Evolutionary conservation across 2,888 invertebrate genomes (phyloP), one percentile per base, ranked within the genome.

Genomic region (Ptilodon capucinus): DNA sequence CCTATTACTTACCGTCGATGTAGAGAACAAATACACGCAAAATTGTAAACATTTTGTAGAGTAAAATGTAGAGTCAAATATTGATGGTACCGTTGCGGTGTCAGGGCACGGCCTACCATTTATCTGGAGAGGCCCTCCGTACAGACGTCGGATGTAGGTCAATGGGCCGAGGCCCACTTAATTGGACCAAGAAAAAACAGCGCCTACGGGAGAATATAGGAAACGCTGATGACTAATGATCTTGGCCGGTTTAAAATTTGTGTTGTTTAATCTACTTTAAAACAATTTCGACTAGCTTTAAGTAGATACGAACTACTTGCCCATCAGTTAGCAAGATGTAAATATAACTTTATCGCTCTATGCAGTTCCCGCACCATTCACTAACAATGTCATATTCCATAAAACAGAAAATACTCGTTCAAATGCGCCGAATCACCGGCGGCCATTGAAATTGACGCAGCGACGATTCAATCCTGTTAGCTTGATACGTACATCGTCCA

Each of bases 141-240:
- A 32, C 48, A 46, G 60, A 50, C 48, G 54, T 52, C 47, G 48
- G 52, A 76, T 62, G 67, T 77, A 69, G 78, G 78, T 77, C 76
- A 74, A 66, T 46, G 58, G 60, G 43, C 52, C 14, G 32, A 42
- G 46, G 44, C 58, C 19, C 63, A 66, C 68, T 69, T 67, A 68
- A 71, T 74, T 68, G 62, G 66, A 48, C 52, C 40, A 25, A 57
- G 55, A 55, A 53, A 64, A 57, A 51, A 45, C 41, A 45, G 34
- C 42, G 40, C 46, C 7, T 6, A 6, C 16, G 32, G 34, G 40
- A 25, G 34, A 23, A 35, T 17, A n/a, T 16, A 30, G 14, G 28
- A 13, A 23, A 11, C n/a, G 19, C 21, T 54, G 47, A 54, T 51
- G 51, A 43, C 51, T 50, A 52, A 62, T 62, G 51, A 58, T 38